phyloP scores from a whole-genome alignment of 1,140 invertebrate species.

The Zophobas atratus region DNA sequence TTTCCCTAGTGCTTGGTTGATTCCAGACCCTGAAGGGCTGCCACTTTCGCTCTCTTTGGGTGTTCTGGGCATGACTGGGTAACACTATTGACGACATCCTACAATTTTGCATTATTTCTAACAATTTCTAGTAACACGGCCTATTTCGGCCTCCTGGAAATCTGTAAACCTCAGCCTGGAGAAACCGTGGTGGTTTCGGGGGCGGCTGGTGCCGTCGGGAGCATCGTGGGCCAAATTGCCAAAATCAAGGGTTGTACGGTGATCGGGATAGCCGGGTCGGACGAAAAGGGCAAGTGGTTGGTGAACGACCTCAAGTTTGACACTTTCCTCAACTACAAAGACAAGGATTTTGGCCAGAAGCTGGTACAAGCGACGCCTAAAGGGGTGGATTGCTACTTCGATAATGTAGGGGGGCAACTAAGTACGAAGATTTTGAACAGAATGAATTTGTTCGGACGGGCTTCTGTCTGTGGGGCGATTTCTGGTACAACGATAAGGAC shows the following conservation, averaged over 20 bases:
- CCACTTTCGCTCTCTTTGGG: slow-evolving; percentile 70
- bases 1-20: slow-evolving; percentile 44
- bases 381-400: slow-evolving; percentile 82
- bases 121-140: slow-evolving; percentile 75
- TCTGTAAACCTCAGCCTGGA: slow-evolving; percentile 77
- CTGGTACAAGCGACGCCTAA: slow-evolving; percentile 76
- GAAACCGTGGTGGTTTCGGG: slow-evolving; percentile 80
- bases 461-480: slow-evolving; percentile 78
- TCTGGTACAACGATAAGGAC: slow-evolving; percentile 72
- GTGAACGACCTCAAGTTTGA: slow-evolving; percentile 77
- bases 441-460: slow-evolving; percentile 76
- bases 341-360: slow-evolving; percentile 68
- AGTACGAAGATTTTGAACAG: slow-evolving; percentile 73
- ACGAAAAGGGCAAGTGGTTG: slow-evolving; percentile 80
- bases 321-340: slow-evolving; percentile 80
- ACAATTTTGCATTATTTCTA: not conserved
- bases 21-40: slow-evolving; percentile 57
- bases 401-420: slow-evolving; percentile 81
- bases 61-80: slow-evolving; percentile 74
- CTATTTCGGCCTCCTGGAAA: slow-evolving; percentile 75
- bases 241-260: slow-evolving; percentile 80
- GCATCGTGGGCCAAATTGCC: slow-evolving; percentile 80
- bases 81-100: slow-evolving; percentile 45
- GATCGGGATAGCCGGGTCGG: slow-evolving; percentile 79
- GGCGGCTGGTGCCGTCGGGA: slow-evolving; percentile 80